Percentiles rank a stretch among this genome's conserved stretches.
phyloP scores from a whole-genome alignment of 1,140 invertebrate species.

The Cydia amplana region DNA sequence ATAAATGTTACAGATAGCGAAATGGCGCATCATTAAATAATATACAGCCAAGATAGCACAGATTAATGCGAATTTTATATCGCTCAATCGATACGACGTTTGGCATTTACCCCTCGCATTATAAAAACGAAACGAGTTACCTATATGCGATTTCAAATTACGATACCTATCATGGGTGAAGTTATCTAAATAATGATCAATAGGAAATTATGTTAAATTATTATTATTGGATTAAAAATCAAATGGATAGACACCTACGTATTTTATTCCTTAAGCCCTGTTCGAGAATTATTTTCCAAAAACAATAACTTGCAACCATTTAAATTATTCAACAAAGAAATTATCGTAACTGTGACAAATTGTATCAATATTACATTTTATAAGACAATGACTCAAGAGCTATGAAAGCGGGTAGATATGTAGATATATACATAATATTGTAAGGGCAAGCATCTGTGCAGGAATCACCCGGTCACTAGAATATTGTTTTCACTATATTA shows the following conservation, averaged over 20 bases:
- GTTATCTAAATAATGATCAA: conserved; percentile 34
- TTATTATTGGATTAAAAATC: not conserved
- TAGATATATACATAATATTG: conserved; percentile 57
- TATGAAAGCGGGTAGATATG: conserved; percentile 47
- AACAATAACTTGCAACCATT: too few species aligned
- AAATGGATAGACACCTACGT: not conserved
- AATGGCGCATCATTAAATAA: conserved; percentile 76
- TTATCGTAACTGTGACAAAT: not conserved
- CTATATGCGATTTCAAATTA: conserved; percentile 58
- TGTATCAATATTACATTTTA: conserved; percentile 42
- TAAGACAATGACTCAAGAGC: conserved; percentile 55
- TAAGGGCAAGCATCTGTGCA: conserved; percentile 74
- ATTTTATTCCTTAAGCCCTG: not conserved
- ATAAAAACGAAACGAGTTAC: conserved; percentile 41
- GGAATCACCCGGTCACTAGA: conserved; percentile 79
- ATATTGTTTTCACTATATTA: conserved; percentile 80
- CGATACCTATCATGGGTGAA: conserved; percentile 41
- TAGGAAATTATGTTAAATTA: conserved; percentile 15
- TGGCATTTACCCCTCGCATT: conserved; percentile 65
- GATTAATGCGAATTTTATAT: conserved; percentile 78
- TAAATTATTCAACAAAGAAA: not conserved
- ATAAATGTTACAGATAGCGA: conserved; percentile 72
- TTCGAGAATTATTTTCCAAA: not conserved
- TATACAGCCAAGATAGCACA: conserved; percentile 71
- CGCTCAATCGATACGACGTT: conserved; percentile 53